Conservation (phyloP, 2,888 invertebrate species). For the Tridacna crocea region DNA sequence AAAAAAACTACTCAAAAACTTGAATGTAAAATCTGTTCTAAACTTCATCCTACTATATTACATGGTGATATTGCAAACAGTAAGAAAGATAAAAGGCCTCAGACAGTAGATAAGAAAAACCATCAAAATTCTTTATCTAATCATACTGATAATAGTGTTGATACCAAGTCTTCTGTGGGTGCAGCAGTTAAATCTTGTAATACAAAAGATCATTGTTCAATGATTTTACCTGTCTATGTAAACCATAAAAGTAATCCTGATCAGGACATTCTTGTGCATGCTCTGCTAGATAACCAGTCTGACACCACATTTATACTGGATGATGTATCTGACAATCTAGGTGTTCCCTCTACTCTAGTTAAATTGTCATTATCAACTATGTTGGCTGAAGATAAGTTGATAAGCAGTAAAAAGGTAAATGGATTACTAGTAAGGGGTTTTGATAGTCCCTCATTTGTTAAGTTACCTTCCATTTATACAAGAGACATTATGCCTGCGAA, state of each 20-base stretch:
- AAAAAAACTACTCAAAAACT: conserved; percentile 13
- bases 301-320: conserved; percentile 61
- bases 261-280: conserved; percentile 56
- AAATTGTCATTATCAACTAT: conserved; percentile 58
- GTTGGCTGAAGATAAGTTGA: conserved; percentile 26
- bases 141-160: conserved; percentile 32
- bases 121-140: conserved; percentile 37
- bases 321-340: conserved; percentile 32
- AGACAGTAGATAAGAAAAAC: neutral
- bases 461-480: conserved; percentile 31
- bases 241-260: conserved; percentile 40
- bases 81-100: too few species aligned
- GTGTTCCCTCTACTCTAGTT: conserved; percentile 22
- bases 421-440: conserved; percentile 43
- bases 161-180: neutral
- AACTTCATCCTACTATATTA: conserved; percentile 36
- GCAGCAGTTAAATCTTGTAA: neutral
- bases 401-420: conserved; percentile 27
- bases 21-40: conserved; percentile 19
- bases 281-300: too few species aligned
- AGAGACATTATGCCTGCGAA: conserved; percentile 50
- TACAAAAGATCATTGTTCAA: conserved; percentile 30
- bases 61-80: conserved; percentile 27
- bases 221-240: conserved; percentile 51
- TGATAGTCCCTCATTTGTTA: neutral